Base-by-base conservation (phyloP, 2,888 invertebrate genomes). In the Glaucopsyche alexis region DNA sequence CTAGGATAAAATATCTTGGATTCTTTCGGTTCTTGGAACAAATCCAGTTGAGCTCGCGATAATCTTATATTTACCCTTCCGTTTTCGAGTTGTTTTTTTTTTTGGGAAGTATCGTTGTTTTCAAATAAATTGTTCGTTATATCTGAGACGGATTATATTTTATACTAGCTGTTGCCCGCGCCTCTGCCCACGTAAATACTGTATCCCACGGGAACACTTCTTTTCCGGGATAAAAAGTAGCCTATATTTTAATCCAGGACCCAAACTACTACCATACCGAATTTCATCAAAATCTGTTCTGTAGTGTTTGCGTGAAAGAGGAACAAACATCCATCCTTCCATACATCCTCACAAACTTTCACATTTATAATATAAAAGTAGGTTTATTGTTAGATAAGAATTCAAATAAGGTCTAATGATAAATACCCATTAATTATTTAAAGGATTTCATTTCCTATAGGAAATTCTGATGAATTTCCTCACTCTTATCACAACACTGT, bases 401-500 rank as follows among this genome's bases (percentile, higher is more conserved):
- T 19, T 16, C 0, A 49, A 49, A 14, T 16, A 50, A 14, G 49
- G 14, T 14, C 6, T 7, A 64, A 55, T 55, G 13, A 55, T 19
- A 9, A 55, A 55, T 19, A 55, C 3, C 16, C 6, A 5, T 45
- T 29, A 29, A 2, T 29, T 29, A 29, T 29, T 4, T 29, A 29
- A 29, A 29, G 29, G 29, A 29, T 29, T 29, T 29, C 29, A 29
- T 29, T 29, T 29, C 29, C 29, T 16, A 55, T 11, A 19, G 19
- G 5, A 19, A 19, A 11, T 55, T 19, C 55, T 38, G 29, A 13
- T 13, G 60, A 71, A 72, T 74, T 75, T 73, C 73, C 70, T 73
- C 65, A 67, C 70, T 14, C 65, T 74, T 60, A 73, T 76, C 71
- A 76, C 69, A 47, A n/a, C 65, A 29, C 1, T n/a, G n/a, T 29